Percentiles rank a stretch among this genome's conserved stretches.
phyloP scores from a whole-genome alignment of 2,113 vertebrate genomes.

The Osmerus mordax region DNA sequence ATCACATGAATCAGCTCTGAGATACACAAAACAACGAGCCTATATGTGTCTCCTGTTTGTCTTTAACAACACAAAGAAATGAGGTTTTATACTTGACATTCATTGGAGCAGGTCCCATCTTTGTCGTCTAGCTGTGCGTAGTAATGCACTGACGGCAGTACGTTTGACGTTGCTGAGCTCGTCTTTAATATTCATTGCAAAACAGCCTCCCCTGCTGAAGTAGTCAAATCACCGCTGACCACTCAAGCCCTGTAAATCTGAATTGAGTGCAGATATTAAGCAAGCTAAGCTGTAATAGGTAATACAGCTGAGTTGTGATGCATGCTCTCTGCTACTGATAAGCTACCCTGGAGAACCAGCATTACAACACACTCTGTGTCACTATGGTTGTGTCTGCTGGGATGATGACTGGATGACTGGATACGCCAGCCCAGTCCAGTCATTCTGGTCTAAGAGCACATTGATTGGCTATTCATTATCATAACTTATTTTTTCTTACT shows the following conservation, averaged over 20 bases:
- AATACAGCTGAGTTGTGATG: conserved; percentile 60
- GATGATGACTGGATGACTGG: conserved; percentile 37
- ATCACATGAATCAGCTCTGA: background rate
- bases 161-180: conserved; percentile 42
- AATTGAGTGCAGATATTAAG: conserved; percentile 57
- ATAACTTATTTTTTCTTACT: too few species aligned
- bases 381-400: conserved; percentile 43
- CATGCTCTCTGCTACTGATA: conserved; percentile 58
- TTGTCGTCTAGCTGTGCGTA: conserved; percentile 31
- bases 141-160: conserved; percentile 19
- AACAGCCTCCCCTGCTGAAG: conserved; percentile 44
- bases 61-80: conserved; percentile 17
- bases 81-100: conserved; percentile 28
- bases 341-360: conserved; percentile 52
- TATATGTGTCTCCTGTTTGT: background rate
- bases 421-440: conserved; percentile 9
- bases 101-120: conserved; percentile 22
- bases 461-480: too few species aligned
- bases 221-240: conserved; percentile 50
- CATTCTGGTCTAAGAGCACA: conserved; percentile 18
- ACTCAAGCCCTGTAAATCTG: conserved; percentile 57
- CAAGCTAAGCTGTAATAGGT: conserved; percentile 63
- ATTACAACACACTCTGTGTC: conserved; percentile 33
- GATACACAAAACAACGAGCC: background rate
- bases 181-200: conserved; percentile 54